Conservation (phyloP, 2,113 vertebrate genomes). For the Plecturocebus donacophilus region DNA sequence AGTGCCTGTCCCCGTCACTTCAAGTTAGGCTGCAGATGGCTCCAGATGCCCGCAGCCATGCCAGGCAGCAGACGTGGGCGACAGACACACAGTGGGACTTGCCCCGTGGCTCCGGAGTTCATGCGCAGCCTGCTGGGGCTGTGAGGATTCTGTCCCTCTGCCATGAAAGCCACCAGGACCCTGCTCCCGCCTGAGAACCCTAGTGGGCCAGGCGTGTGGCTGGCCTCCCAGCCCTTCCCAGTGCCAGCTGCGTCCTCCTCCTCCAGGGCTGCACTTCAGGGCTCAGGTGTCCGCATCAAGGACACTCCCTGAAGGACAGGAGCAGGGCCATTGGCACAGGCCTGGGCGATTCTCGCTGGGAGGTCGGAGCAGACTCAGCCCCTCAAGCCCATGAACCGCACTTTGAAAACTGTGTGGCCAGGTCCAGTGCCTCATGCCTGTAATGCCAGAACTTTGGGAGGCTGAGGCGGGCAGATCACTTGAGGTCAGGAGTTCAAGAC, state of each 20-base stretch:
- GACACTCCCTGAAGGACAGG: no score
- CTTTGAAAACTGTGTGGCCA: neutral
- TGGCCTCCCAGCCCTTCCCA: neutral
- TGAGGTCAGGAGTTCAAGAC: no score
- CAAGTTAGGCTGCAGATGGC: accelerated
- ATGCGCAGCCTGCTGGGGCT: neutral
- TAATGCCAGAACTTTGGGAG: no score
- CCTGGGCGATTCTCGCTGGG: neutral
- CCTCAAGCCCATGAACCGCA: neutral
- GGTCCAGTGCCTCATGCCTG: no score
- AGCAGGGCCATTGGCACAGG: neutral
- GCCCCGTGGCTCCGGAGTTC: no score
- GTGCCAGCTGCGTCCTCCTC: accelerated
- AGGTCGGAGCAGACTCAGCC: neutral
- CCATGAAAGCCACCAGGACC: neutral
- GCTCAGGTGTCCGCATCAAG: neutral
- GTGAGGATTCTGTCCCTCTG: neutral
- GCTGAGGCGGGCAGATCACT: no score
- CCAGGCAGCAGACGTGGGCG: neutral
- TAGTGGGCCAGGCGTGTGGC: neutral
- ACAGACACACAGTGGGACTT: neutral
- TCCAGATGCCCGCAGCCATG: accelerated
- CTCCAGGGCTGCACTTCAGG: neutral
- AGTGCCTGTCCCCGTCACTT: accelerated
- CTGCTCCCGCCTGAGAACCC: neutral